Evolutionary conservation across 2,113 vertebrate species (phyloP).

Genomic region (Ivindomyrus marchei): DNA sequence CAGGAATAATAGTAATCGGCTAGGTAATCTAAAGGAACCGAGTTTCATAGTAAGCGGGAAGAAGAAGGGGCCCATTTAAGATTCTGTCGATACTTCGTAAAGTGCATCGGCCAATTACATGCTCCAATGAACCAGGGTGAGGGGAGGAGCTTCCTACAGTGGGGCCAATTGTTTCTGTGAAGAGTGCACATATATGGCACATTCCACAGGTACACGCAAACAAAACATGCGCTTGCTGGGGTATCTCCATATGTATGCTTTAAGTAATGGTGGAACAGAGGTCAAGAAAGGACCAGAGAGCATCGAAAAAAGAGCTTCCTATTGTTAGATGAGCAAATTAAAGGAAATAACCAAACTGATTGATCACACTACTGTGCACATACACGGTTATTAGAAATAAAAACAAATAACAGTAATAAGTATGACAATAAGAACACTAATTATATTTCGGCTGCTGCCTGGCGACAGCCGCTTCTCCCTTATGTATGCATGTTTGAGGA

Average conservation of each 20-base stretch:
- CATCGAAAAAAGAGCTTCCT: slow-evolving; percentile 31
- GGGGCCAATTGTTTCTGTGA: slow-evolving; percentile 1
- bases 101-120: slow-evolving; percentile 40
- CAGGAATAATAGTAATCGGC: neutral
- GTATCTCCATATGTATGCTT: neutral
- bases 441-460: slow-evolving; percentile 50
- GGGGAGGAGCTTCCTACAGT: slow-evolving; percentile 1
- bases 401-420: slow-evolving; percentile 35
- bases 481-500: slow-evolving; percentile 50
- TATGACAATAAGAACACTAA: slow-evolving; percentile 14
- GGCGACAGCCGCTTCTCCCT: slow-evolving; percentile 52
- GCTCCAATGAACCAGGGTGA: neutral
- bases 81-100: slow-evolving; percentile 17
- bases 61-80: neutral
- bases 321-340: slow-evolving; percentile 39
- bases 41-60: slow-evolving; percentile 1
- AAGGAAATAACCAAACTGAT: slow-evolving; percentile 27
- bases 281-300: slow-evolving; percentile 3
- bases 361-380: slow-evolving; percentile 12
- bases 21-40: neutral
- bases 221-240: neutral
- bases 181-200: neutral
- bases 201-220: neutral
- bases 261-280: slow-evolving; percentile 12
- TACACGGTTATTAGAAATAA: slow-evolving; percentile 53